A percentile compares a stretch with the other conserved stretches of the same genome.
phyloP scores from a whole-genome alignment of 1,140 invertebrate species.

The Eciton burchellii region DNA sequence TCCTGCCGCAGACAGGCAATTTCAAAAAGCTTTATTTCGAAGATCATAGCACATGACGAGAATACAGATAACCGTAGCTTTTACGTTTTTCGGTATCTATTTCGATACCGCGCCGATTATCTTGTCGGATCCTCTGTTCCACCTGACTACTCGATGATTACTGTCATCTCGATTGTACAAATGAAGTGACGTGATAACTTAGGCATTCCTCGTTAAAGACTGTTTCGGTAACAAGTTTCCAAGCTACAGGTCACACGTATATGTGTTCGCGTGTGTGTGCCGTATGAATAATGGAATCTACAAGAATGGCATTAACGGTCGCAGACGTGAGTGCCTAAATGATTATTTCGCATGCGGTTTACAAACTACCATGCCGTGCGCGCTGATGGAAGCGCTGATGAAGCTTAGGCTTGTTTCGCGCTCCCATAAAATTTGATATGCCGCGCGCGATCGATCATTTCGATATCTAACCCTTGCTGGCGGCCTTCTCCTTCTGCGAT shows the following conservation, averaged over 20 bases:
- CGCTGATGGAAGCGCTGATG: constrained; percentile 1
- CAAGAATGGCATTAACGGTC: neutral
- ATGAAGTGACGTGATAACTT: neutral
- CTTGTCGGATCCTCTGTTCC: neutral
- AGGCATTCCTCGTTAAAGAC: neutral
- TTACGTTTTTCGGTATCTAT: neutral
- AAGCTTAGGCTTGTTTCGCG: constrained; percentile 14
- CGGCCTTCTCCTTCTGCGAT: neutral
- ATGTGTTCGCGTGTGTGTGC: neutral
- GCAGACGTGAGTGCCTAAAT: constrained; percentile 8
- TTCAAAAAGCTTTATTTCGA: constrained; percentile 28
- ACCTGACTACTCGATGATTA: too few relatives aligned
- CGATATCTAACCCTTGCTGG: constrained; percentile 1
- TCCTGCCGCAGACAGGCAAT: constrained; percentile 9
- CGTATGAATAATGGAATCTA: constrained; percentile 25
- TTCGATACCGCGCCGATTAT: constrained; percentile 1
- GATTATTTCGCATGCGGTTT: constrained; percentile 16
- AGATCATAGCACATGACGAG: constrained; percentile 9
- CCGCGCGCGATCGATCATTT: constrained; percentile 31
- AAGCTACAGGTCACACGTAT: neutral
- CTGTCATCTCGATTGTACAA: neutral
- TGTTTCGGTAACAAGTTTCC: neutral
- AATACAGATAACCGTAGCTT: neutral
- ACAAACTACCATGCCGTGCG: neutral
- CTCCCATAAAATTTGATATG: constrained; percentile 23